phyloP scores from a whole-genome alignment of 2,888 invertebrate species.

The Sphinx pinastri region DNA sequence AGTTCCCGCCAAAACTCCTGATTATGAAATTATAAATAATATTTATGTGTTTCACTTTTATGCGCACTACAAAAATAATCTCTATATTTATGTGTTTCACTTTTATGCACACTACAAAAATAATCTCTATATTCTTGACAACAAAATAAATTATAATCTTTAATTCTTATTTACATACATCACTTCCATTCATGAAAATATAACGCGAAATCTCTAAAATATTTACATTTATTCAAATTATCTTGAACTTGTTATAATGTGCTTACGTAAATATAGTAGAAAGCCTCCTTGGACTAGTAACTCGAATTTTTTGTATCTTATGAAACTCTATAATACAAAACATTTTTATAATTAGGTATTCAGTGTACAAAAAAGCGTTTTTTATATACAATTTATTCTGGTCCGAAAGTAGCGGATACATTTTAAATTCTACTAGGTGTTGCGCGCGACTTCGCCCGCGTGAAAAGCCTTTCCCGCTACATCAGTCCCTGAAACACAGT shows the following conservation, averaged over 20 bases:
- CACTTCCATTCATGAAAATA: not conserved
- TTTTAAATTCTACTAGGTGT: too few species aligned
- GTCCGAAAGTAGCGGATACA: too few species aligned
- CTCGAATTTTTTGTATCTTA: slow-evolving; percentile 13
- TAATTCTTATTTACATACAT: not conserved
- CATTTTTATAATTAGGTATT: not conserved
- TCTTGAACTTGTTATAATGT: slow-evolving; percentile 20
- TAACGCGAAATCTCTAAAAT: slow-evolving; percentile 1
- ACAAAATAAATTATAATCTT: not conserved
- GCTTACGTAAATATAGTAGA: slow-evolving; percentile 24
- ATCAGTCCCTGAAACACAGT: too few species aligned
- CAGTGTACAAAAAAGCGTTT: too few species aligned
- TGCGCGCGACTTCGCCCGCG: too few species aligned
- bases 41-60: too few species aligned
- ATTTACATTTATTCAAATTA: slow-evolving; percentile 2
- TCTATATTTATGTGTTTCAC: not conserved
- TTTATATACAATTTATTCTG: too few species aligned
- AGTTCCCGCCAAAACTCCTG: too few species aligned
- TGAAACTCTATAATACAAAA: not conserved
- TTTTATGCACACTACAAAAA: too few species aligned
- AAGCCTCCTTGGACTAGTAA: slow-evolving; percentile 25
- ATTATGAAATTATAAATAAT: too few species aligned
- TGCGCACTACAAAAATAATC: too few species aligned
- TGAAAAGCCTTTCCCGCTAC: too few species aligned
- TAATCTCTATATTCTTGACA: not conserved